Base-by-base conservation (phyloP, 2,888 invertebrate species). In the Fragum fragum region DNA sequence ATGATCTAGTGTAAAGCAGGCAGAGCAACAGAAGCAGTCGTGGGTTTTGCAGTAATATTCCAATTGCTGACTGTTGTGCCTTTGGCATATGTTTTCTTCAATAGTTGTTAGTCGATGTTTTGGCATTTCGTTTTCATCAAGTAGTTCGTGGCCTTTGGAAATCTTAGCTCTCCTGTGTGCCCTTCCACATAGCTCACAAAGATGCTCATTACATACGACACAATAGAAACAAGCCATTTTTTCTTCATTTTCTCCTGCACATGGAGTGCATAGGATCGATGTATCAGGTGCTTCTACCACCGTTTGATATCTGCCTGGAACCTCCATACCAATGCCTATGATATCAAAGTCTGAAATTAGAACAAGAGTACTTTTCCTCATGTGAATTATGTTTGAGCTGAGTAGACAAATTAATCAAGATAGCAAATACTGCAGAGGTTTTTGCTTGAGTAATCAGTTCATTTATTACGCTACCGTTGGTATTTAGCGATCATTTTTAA, bases 81-180 rank as follows among this genome's bases (percentile, higher is more conserved):
- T 57, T 26, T 57, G 26, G 23, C 57, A 57, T n/a, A 57, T 23
- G 14, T 57, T 57, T 26, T 26, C 26, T n/a, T 57, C 23, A 14
- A 47, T 9, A 23, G 57, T 6, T 14, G 21, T 1, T 6, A 57
- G 11, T 26, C 2, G 21, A 5, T 26, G 2, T n/a, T 5, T n/a
- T 1, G 57, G 57, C 23, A 57, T 57, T 3, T 26, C 26, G 23
- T 57, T 14, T 5, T n/a, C 23, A 57, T 23, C 21, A 26, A 57
- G 57, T 11, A 57, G 57, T 26, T 57, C 23, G 14, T 57, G 57
- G 23, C 14, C 7, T 57, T 57, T 57, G 7, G 57, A 57, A 9
- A 57, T 11, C 26, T 21, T 57, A 2, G 57, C 57, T 57, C 57
- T 9, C 11, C 57, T 57, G 23, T 57, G 57, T 57, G 57, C 57